phyloP scores from a whole-genome alignment of 2,113 vertebrate species.

The Corvus cornix region DNA sequence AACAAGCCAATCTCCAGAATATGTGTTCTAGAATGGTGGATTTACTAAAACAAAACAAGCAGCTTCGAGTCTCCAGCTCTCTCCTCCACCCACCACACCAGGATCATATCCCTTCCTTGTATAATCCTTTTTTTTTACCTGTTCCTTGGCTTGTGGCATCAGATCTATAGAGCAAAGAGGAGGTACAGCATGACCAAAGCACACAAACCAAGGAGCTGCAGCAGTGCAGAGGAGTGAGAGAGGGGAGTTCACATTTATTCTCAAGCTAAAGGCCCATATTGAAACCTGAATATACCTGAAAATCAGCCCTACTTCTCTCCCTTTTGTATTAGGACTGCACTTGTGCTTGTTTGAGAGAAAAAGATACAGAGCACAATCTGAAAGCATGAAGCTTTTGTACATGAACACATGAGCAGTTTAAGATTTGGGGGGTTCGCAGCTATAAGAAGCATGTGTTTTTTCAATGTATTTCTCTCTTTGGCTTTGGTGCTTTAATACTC shows the following conservation, averaged over 20 bases:
- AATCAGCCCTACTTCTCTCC: neutral
- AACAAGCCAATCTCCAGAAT: neutral
- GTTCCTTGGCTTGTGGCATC: neutral
- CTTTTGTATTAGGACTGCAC: neutral
- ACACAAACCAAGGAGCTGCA: neutral
- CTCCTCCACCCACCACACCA: neutral
- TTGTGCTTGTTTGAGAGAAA: neutral
- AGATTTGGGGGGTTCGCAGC: neutral
- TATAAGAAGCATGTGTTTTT: neutral
- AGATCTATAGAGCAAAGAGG: neutral
- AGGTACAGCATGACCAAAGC: neutral
- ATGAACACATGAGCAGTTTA: neutral
- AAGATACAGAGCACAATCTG: neutral
- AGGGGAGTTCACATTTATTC: neutral
- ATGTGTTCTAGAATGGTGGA: neutral
- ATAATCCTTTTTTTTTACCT: neutral
- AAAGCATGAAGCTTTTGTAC: neutral
- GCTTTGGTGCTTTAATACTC: neutral
- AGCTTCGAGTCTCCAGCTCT: neutral
- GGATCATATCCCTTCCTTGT: neutral
- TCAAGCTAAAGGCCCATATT: neutral
- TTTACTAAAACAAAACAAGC: neutral
- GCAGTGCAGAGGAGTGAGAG: neutral
- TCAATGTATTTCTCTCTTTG: neutral
- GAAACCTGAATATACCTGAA: neutral